phyloP scores from a whole-genome alignment of 2,797 vertebrate genomes.

The Bradypus variegatus region DNA sequence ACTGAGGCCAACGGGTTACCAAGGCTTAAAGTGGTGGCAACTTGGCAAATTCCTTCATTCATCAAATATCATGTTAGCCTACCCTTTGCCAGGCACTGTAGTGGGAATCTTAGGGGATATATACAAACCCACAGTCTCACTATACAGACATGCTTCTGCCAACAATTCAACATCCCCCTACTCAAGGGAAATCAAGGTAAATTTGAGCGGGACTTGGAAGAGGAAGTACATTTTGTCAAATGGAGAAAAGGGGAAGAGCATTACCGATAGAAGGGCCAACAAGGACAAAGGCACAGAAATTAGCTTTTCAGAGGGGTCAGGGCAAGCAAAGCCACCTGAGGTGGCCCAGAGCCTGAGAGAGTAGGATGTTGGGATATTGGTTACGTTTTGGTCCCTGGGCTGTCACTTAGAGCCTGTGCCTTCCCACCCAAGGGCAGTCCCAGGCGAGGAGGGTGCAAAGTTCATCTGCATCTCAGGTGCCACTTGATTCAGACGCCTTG shows the following conservation, averaged over 20 bases:
- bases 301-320: neutral
- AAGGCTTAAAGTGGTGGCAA: neutral
- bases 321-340: neutral
- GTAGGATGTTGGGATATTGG: neutral
- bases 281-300: neutral
- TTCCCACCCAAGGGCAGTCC: too few relatives aligned
- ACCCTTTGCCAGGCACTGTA: neutral
- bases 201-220: neutral
- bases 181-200: neutral
- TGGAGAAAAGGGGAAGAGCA: neutral
- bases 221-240: neutral
- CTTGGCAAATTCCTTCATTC: neutral
- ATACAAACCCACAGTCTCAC: neutral
- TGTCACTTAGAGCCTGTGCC: neutral
- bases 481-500: neutral
- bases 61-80: neutral
- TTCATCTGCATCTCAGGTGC: neutral
- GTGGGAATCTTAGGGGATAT: neutral
- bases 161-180: neutral
- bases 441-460: neutral
- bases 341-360: neutral
- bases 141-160: neutral
- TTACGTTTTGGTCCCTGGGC: neutral
- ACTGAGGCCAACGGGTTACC: neutral
- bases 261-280: neutral